Conservation (phyloP, 2,113 vertebrate species). For the Tragelaphus imberbis region DNA sequence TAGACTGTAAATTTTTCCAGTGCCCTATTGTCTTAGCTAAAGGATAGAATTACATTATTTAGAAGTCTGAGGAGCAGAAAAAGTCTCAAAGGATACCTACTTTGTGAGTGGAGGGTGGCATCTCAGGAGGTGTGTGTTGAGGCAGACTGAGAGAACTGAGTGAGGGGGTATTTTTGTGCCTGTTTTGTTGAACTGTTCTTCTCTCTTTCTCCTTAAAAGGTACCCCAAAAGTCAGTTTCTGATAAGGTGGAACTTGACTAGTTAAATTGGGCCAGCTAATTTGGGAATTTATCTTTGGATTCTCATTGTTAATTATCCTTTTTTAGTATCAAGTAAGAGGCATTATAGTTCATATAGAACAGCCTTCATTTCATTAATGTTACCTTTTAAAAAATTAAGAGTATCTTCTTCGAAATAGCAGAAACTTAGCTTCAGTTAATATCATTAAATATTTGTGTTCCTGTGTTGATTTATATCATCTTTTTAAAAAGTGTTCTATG, state of each 20-base stretch:
- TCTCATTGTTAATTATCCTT: not conserved
- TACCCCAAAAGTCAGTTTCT: not conserved
- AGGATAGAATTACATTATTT: not conserved
- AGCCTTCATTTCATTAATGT: not conserved
- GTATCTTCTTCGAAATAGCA: not conserved
- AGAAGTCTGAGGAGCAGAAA: not conserved
- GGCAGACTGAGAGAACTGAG: not conserved
- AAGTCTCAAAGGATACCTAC: not conserved
- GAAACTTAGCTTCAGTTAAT: not conserved
- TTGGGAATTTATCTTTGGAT: not conserved
- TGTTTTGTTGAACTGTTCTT: not conserved
- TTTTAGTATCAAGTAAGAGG: not conserved
- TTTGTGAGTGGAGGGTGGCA: not conserved
- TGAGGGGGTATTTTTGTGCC: not conserved
- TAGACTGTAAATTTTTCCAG: not conserved
- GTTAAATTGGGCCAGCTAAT: not conserved
- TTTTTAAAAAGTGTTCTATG: not conserved
- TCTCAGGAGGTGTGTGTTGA: not conserved
- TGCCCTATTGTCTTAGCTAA: not conserved
- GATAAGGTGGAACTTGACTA: not conserved
- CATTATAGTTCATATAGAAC: not conserved
- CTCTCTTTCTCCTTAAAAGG: not conserved
- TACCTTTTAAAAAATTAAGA: not conserved
- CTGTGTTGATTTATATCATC: not conserved
- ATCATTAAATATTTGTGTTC: not conserved